Percentiles rank a stretch among this genome's conserved stretches.
Evolutionary conservation across 53 echinoderm and acorn worm species (phyloP).

Genomic region (Holothuria scabra): DNA sequence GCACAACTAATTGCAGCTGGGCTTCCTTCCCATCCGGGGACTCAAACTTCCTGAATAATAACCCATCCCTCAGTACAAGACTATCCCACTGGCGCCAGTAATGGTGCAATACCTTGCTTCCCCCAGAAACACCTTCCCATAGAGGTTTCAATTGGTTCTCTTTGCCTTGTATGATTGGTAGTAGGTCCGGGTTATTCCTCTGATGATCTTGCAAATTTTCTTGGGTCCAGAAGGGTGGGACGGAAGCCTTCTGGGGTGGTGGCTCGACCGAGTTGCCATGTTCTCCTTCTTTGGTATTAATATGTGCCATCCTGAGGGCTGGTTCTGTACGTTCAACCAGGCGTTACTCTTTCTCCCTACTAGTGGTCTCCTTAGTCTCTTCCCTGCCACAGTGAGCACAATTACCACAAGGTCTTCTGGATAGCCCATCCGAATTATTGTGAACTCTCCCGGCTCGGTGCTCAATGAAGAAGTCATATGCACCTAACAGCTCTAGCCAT

Average conservation of each 20-base stretch:
- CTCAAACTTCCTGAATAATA: slow-evolving; percentile 5
- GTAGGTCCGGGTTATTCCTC: slow-evolving; percentile 5
- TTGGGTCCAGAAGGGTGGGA: neutral
- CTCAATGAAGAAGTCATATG: slow-evolving; percentile 6
- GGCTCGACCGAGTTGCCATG: no score
- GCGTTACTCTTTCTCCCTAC: no score
- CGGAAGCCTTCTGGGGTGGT: neutral
- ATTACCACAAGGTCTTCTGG: no score
- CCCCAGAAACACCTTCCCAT: slow-evolving; percentile 13
- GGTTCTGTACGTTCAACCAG: no score
- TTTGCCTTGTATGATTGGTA: neutral
- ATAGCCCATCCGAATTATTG: no score
- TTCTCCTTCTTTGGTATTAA: no score
- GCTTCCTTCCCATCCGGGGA: neutral
- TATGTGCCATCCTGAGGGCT: no score
- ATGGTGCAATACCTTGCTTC: slow-evolving; percentile 2
- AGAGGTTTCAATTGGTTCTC: neutral
- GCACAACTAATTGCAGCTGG: slow-evolving; percentile 16
- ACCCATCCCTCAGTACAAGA: neutral
- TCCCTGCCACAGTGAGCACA: no score
- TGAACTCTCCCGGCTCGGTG: neutral
- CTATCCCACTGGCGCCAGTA: slow-evolving; percentile 28
- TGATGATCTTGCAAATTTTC: slow-evolving; percentile 10
- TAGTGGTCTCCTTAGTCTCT: no score
- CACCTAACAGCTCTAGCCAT: slow-evolving; percentile 19